These are phyloP conservation scores for Piscicola geometra DNA, from an alignment of 2,888 invertebrate genomes.

Conservation along the genomic window DNA sequence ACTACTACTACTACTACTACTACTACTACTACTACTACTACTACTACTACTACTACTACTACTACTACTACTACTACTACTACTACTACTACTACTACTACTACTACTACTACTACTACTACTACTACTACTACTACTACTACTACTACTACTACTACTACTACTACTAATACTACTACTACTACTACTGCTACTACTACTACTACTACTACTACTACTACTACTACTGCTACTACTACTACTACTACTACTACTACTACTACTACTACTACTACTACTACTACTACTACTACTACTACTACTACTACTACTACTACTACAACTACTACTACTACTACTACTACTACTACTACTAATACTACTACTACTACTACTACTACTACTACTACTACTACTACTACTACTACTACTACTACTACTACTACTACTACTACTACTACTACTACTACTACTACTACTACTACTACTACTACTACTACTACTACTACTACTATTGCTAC, in stretches of 20 bases:
- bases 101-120: too few species aligned
- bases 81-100: too few species aligned
- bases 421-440: slow-evolving; percentile 28
- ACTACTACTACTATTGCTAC: slow-evolving; percentile 26
- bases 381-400: slow-evolving; percentile 27
- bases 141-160: too few species aligned
- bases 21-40: too few species aligned
- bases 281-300: slow-evolving; percentile 9
- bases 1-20: too few species aligned
- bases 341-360: too few species aligned
- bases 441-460: slow-evolving; percentile 28
- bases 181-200: too few species aligned
- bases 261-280: slow-evolving; percentile 5
- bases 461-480: slow-evolving; percentile 28
- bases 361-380: slow-evolving; percentile 34
- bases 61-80: too few species aligned
- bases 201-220: too few species aligned
- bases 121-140: too few species aligned
- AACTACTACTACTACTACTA: slow-evolving; percentile 9
- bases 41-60: too few species aligned
- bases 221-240: slow-evolving; percentile 1
- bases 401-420: slow-evolving; percentile 28
- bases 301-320: slow-evolving; percentile 9
- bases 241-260: slow-evolving; percentile 5
- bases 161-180: too few species aligned